Conservation (phyloP, 2,888 invertebrate species). For the Meteorus cinctellus region DNA sequence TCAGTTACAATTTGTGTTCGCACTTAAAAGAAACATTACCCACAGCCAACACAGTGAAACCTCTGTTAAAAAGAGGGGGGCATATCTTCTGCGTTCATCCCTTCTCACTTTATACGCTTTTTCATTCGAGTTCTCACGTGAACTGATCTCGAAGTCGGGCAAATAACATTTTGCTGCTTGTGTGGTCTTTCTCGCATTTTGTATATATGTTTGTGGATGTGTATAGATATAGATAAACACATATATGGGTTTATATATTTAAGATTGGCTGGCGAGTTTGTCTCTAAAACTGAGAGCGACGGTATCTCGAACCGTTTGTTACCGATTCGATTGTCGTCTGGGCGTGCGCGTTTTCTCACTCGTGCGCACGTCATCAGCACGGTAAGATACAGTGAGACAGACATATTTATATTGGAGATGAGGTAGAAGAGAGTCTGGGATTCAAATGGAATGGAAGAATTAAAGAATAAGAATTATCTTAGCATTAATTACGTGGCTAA, state of each 20-base stretch:
- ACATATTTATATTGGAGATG: constrained; percentile 1
- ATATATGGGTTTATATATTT: constrained; percentile 24
- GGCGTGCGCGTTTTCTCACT: constrained; percentile 9
- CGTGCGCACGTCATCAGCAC: not conserved
- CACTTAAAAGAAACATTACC: constrained; percentile 73
- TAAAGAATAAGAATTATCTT: constrained; percentile 33
- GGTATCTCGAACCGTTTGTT: constrained; percentile 70
- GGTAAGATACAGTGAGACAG: not conserved
- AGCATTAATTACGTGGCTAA: constrained; percentile 59
- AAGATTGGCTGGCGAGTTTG: constrained; percentile 28
- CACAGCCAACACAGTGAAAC: constrained; percentile 40
- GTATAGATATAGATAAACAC: not conserved
- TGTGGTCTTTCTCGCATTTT: constrained; percentile 63
- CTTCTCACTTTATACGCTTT: constrained; percentile 2
- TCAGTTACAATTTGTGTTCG: constrained; percentile 73
- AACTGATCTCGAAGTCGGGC: constrained; percentile 44
- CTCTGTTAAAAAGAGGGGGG: constrained; percentile 46
- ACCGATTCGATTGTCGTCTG: constrained; percentile 67
- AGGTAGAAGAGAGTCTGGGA: not conserved
- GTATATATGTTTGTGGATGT: constrained; percentile 8
- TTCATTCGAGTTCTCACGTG: constrained; percentile 40
- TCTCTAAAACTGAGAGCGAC: constrained; percentile 51
- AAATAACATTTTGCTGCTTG: constrained; percentile 56
- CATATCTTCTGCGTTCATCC: constrained; percentile 43
- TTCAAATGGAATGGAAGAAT: too few species aligned